Conservation (phyloP, 2,113 vertebrate genomes). For the Columba livia region DNA sequence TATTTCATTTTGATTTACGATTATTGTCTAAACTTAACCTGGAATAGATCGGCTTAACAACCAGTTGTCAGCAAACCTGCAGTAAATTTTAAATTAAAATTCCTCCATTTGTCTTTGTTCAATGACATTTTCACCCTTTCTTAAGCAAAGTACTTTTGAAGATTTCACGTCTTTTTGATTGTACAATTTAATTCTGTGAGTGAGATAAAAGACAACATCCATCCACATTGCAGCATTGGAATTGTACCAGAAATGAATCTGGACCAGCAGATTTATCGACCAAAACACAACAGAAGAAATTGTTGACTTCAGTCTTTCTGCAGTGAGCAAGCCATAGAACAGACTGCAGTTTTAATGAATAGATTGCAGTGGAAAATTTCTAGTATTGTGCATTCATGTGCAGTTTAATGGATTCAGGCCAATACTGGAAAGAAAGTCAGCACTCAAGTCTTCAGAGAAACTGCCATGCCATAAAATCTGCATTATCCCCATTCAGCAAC, state of each 20-base stretch:
- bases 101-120: not conserved
- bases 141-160: conserved; percentile 1
- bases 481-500: not conserved
- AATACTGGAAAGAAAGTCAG: conserved; percentile 22
- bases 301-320: conserved; percentile 1
- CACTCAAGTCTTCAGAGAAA: not conserved
- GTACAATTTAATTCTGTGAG: not conserved
- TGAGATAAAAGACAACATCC: not conserved
- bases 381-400: not conserved
- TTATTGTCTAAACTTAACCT: not conserved
- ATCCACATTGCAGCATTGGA: not conserved
- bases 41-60: not conserved
- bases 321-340: not conserved
- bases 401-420: conserved; percentile 17
- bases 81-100: not conserved
- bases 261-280: conserved; percentile 22
- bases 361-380: conserved; percentile 15
- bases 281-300: conserved; percentile 41
- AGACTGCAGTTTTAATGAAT: conserved; percentile 2
- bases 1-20: not conserved
- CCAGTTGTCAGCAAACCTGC: not conserved
- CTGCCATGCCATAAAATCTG: not conserved
- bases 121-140: not conserved
- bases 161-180: not conserved
- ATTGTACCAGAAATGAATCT: not conserved